Base-by-base conservation (phyloP, 1,140 invertebrate genomes). In the Drosophila subpulchrella region DNA sequence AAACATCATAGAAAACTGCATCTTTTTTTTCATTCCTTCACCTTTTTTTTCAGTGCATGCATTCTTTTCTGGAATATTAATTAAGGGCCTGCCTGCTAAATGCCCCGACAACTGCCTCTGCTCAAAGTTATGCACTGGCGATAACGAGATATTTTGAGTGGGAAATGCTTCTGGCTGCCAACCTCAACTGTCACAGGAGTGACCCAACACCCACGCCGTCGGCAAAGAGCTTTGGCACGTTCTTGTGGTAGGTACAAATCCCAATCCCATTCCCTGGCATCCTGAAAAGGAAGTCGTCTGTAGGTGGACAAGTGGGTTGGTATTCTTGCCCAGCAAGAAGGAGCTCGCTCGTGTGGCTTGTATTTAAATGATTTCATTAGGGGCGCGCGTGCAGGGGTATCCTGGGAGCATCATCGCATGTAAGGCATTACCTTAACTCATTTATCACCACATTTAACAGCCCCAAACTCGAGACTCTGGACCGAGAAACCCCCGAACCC, bases 301-400 rank as follows among this genome's bases (percentile, higher is more conserved):
- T 34, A 47, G 41, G 30, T 46, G 60, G 15, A 27, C 38, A 36
- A 38, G 36, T 71, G 56, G 62, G 54, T 44, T 54, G 50, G 34
- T 70, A 74, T 74, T 73, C 41, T 38, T 65, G 34, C 36, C 20
- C 44, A 20, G 58, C 15, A 4, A 24, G 17, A 8, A 20, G 42
- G 8, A 58, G 50, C 10, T 20, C 42, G 78, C 17, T n/a, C 56
- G 74, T 65, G 63, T 66, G 83, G 75, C 59, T 50, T 76, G 82
- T 86, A 88, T 86, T 86, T 88, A 88, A 88, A 86, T 88, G 82
- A 86, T 86, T 86, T 86, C 83, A 86, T 86, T 86, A 86, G 78
- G 66, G 75, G 48, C 62, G 78, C 75, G 82, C 78, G 82, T 86
- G 83, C 83, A 61, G 44, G 65, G 47, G 63, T 76, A 70, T 81